Evolutionary conservation across 1,140 invertebrate species (phyloP).

Genomic region (Trichogramma pretiosum): DNA sequence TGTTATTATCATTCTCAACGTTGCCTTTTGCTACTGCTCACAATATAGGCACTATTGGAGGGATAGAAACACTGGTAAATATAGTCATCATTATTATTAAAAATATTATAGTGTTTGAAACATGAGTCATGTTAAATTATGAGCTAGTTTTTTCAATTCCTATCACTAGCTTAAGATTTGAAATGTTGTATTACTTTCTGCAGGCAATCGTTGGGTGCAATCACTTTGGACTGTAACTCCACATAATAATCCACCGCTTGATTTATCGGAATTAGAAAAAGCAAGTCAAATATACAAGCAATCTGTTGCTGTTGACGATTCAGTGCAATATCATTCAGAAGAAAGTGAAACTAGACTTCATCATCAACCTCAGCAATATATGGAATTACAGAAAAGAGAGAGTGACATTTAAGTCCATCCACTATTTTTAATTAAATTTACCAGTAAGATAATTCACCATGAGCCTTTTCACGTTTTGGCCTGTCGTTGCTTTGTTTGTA

Average conservation of each 20-base stretch:
- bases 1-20: slow-evolving; percentile 62
- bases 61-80: slow-evolving; percentile 67
- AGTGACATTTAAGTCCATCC: slow-evolving; percentile 62
- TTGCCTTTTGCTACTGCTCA: slow-evolving; percentile 70
- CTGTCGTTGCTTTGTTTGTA: slow-evolving; percentile 63
- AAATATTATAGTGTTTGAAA: slow-evolving; percentile 16
- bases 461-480: slow-evolving; percentile 63
- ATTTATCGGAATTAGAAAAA: slow-evolving; percentile 62
- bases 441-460: slow-evolving; percentile 10
- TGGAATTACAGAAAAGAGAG: slow-evolving; percentile 70
- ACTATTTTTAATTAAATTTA: neutral
- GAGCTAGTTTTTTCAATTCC: no score
- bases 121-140: no score
- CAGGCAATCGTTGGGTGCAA: slow-evolving; percentile 74
- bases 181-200: slow-evolving; percentile 27
- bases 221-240: slow-evolving; percentile 75
- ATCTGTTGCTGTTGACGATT: slow-evolving; percentile 22
- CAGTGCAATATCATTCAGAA: slow-evolving; percentile 31
- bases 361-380: slow-evolving; percentile 50
- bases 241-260: slow-evolving; percentile 71
- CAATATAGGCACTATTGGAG: slow-evolving; percentile 71
- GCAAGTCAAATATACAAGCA: slow-evolving; percentile 27
- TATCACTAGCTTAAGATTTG: no score
- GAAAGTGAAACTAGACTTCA: slow-evolving; percentile 27
- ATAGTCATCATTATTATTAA: slow-evolving; percentile 11